Percentiles rank a stretch among this genome's conserved stretches.
Conservation (phyloP, 2,888 invertebrate genomes). For the Drosophila nr. medialis region DNA sequence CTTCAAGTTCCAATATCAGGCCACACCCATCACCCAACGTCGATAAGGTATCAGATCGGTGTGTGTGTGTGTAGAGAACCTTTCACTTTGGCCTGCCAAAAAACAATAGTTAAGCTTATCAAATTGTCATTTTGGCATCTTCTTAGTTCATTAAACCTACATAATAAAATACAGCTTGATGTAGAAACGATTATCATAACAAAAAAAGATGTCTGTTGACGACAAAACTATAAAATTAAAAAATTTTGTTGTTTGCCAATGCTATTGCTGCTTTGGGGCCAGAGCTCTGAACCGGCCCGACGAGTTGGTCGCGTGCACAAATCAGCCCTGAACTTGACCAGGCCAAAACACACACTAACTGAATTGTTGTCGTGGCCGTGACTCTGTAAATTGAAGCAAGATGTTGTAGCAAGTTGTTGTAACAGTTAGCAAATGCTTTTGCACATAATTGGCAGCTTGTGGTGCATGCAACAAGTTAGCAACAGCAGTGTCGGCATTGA, state of each 20-base stretch:
- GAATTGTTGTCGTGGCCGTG: conserved; percentile 14
- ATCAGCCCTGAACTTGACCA: conserved; percentile 79
- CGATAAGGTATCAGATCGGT: conserved; percentile 60
- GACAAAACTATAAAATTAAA: conserved; percentile 5
- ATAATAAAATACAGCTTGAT: conserved; percentile 13
- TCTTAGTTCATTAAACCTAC: conserved; percentile 68
- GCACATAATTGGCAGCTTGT: conserved; percentile 77
- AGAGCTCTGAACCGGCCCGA: conserved; percentile 60
- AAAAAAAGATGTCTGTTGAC: conserved; percentile 41
- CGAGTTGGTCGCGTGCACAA: conserved; percentile 70
- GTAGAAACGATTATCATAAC: conserved; percentile 63
- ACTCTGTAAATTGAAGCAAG: conserved; percentile 7
- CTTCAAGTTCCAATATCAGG: conserved; percentile 5
- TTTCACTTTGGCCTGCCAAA: conserved; percentile 59
- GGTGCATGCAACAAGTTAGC: conserved; percentile 45
- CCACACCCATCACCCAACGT: neutral
- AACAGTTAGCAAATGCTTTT: conserved; percentile 76
- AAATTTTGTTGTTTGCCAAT: neutral
- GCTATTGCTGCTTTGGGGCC: conserved; percentile 24
- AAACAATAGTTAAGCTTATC: conserved; percentile 44
- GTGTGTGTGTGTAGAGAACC: conserved; percentile 40
- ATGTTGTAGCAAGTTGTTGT: conserved; percentile 59
- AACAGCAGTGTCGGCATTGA: conserved; percentile 66
- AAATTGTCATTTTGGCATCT: conserved; percentile 17
- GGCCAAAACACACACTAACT: conserved; percentile 37